Conservation (phyloP, 2,797 vertebrate genomes). For the Acestrorhynchus altus region DNA sequence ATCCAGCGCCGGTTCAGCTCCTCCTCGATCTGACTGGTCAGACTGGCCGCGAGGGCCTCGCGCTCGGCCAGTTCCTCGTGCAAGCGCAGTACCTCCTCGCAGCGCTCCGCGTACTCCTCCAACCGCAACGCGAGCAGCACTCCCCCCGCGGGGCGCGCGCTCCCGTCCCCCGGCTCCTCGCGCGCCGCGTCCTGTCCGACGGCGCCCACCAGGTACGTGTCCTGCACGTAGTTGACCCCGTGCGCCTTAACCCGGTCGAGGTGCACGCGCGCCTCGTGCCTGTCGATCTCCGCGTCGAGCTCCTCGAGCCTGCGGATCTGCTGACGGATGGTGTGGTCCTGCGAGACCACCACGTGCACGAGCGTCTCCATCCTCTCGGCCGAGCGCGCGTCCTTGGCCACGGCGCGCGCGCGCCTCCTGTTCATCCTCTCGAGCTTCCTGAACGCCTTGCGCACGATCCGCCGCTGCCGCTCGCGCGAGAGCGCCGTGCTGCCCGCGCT, state of each 20-base stretch:
- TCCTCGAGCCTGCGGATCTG: slow-evolving; percentile 91
- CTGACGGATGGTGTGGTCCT: slow-evolving; percentile 97
- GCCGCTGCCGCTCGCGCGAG: slow-evolving; percentile 90
- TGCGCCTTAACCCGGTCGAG: slow-evolving; percentile 90
- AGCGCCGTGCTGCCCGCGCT: slow-evolving; percentile 66
- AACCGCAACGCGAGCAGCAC: slow-evolving; percentile 65
- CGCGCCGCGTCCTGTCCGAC: slow-evolving; percentile 57
- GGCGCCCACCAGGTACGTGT: slow-evolving; percentile 89
- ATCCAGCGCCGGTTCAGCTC: slow-evolving; percentile 97
- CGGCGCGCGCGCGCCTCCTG: slow-evolving; percentile 80
- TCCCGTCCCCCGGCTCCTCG: not conserved
- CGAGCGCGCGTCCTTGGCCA: slow-evolving; percentile 74
- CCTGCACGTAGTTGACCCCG: slow-evolving; percentile 96
- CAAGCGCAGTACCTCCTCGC: slow-evolving; percentile 86
- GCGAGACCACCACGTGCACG: slow-evolving; percentile 94
- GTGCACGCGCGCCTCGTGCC: slow-evolving; percentile 90
- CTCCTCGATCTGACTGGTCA: slow-evolving; percentile 90
- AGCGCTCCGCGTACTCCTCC: slow-evolving; percentile 85
- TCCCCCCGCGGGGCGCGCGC: not conserved
- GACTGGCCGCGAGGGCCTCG: slow-evolving; percentile 87
- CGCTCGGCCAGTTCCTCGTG: slow-evolving; percentile 89
- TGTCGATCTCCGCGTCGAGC: slow-evolving; percentile 92
- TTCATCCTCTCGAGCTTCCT: slow-evolving; percentile 96
- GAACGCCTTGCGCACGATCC: slow-evolving; percentile 94
- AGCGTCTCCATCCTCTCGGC: slow-evolving; percentile 94